Base-by-base conservation (phyloP, 2,888 invertebrate species). In the Phyllotreta striolata region DNA sequence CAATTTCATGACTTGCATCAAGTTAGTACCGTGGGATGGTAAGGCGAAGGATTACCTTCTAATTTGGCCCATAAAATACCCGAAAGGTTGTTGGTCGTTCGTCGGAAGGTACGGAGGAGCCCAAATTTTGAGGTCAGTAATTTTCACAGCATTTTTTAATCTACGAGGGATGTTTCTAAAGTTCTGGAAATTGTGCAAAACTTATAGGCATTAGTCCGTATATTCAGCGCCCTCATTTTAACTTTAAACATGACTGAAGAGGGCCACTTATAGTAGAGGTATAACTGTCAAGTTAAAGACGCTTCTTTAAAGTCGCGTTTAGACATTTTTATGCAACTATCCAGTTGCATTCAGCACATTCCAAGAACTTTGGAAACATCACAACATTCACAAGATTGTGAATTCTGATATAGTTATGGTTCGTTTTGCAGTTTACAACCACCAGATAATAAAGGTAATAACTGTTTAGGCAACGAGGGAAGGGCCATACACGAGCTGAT, bases 401-500 rank as follows among this genome's bases (percentile, higher is more conserved):
- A n/a, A n/a, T n/a, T 9, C 14, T 9, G 12, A n/a, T 14, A 10
- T 4, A 44, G 14, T 44, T 10, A 3, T 9, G 2, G 14, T 44
- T 44, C 3, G 7, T 44, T 47, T 35, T 49, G n/a, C 0, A 89
- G 90, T 0, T 80, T 93, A 44, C 87, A 89, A 76, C 83, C 85
- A 0, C 89, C 89, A 0, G 87, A 89, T 70, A 79, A 82, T 8
- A 83, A 76, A 1, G 87, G 88, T 10, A 84, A 85, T 0, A 88
- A 89, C 67, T 90, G 89, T 75, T 83, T 89, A 49, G 88, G 88
- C 46, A 85, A 81, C 37, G 87, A 88, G 75, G 91, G 92, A 0
- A 85, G 90, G 66, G 88, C 91, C n/a, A 87, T 92, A 70, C 93
- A 93, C 78, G 92, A 93, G 79, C 79, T 92, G 39, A 88, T 92